phyloP scores from a whole-genome alignment of 2,797 vertebrate species.

The Syndactyla subalaris region DNA sequence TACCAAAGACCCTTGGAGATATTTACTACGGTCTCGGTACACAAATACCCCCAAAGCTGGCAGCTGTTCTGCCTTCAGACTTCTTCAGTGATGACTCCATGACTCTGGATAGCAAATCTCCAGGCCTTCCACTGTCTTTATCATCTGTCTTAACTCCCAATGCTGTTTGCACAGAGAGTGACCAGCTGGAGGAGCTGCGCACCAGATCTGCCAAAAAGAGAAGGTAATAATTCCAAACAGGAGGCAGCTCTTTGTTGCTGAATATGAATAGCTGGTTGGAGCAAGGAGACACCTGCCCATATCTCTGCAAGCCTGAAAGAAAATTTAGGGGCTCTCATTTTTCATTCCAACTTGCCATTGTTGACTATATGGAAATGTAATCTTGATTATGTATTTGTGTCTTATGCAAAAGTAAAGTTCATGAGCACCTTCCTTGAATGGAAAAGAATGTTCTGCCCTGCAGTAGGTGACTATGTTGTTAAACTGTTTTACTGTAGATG shows the following conservation, averaged over 20 bases:
- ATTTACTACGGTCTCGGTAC: conserved; percentile 91
- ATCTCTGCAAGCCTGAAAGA: not conserved
- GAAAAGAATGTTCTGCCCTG: not conserved
- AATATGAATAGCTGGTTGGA: not conserved
- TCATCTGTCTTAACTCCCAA: conserved; percentile 68
- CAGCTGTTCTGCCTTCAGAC: conserved; percentile 86
- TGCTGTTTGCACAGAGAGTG: conserved; percentile 65
- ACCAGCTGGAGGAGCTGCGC: conserved; percentile 86
- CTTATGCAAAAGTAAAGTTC: not conserved
- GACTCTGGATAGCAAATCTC: conserved; percentile 82
- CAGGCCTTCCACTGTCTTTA: conserved; percentile 69
- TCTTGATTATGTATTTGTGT: not conserved
- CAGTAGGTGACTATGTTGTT: not conserved
- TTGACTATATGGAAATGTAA: not conserved
- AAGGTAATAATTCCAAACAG: conserved; percentile 70
- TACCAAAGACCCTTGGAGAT: conserved; percentile 87
- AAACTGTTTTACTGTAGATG: not conserved
- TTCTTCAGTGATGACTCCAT: conserved; percentile 94
- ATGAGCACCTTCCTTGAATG: not conserved
- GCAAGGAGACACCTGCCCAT: not conserved
- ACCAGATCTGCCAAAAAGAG: conserved; percentile 87
- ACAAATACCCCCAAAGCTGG: conserved; percentile 86
- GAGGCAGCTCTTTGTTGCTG: not conserved
- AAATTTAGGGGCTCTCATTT: not conserved
- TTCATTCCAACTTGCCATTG: not conserved